A percentile compares a stretch with the other conserved stretches of the same genome.
phyloP scores from a whole-genome alignment of 2,797 vertebrate genomes.

The Peromyscus attwateri region DNA sequence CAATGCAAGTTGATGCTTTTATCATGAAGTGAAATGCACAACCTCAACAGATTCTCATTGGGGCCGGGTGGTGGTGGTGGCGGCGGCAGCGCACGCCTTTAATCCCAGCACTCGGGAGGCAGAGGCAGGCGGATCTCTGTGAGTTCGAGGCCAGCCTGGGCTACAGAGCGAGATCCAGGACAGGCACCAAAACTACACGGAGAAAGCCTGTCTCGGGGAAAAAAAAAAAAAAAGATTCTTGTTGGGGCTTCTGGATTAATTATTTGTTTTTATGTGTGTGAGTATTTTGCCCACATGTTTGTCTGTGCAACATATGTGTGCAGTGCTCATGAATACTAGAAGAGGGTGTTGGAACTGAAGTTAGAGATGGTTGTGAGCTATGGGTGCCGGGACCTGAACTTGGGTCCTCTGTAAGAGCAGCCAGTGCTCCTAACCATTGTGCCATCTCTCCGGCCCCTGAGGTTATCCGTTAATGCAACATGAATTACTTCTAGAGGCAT shows the following conservation, averaged over 20 bases:
- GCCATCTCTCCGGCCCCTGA: not conserved
- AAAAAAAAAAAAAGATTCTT: not conserved
- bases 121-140: too few species aligned
- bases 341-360: not conserved
- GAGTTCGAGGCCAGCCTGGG: too few species aligned
- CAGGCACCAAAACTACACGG: too few species aligned
- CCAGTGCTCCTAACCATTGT: not conserved
- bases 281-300: not conserved
- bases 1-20: not conserved
- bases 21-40: conserved; percentile 54
- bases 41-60: not conserved
- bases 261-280: not conserved
- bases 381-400: not conserved
- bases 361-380: not conserved
- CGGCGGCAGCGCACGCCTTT: too few species aligned
- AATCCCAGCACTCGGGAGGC: too few species aligned
- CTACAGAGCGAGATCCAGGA: too few species aligned
- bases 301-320: too few species aligned
- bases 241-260: not conserved
- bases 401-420: not conserved
- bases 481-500: conserved; percentile 31
- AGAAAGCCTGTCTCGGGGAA: too few species aligned
- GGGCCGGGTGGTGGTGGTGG: too few species aligned
- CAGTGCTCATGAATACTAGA: not conserved
- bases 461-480: conserved; percentile 29